phyloP scores from a whole-genome alignment of 2,113 vertebrate genomes.

The Rynchops niger region DNA sequence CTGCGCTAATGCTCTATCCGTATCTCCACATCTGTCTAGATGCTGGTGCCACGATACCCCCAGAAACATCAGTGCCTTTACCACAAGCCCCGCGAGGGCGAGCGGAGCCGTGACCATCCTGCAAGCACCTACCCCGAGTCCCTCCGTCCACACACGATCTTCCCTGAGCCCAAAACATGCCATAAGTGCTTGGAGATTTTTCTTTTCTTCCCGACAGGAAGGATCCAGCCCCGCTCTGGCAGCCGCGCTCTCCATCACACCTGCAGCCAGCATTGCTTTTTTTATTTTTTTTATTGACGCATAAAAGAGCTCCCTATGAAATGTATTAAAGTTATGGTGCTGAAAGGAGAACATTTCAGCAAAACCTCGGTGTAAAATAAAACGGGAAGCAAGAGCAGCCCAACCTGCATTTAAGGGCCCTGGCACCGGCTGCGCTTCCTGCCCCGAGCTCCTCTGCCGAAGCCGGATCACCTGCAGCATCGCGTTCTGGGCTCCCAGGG shows the following conservation, averaged over 20 bases:
- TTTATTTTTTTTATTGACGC: conserved; percentile 36
- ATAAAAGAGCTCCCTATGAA: conserved; percentile 54
- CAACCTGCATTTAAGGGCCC: too few relatives aligned
- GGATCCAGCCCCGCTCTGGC: not conserved
- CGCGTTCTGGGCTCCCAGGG: fast-evolving
- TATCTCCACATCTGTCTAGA: not conserved
- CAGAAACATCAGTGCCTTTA: not conserved
- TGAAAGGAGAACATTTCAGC: conserved; percentile 46
- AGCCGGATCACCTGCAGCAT: not conserved
- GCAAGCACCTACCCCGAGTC: fast-evolving
- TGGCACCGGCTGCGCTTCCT: fast-evolving
- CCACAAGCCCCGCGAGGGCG: fast-evolving
- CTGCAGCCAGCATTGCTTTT: not conserved
- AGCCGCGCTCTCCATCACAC: not conserved
- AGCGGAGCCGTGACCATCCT: fast-evolving
- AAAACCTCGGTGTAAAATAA: not conserved
- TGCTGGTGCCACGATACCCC: not conserved
- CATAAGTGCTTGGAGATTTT: too few relatives aligned
- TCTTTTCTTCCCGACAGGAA: not conserved
- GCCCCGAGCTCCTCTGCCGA: too few relatives aligned
- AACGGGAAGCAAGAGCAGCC: fast-evolving
- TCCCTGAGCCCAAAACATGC: not conserved
- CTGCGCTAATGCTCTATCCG: fast-evolving
- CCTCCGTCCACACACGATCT: fast-evolving
- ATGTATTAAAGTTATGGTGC: conserved; percentile 15